Evolutionary conservation across 2,113 vertebrate species (phyloP).

Genomic region (Ciconia maguari): DNA sequence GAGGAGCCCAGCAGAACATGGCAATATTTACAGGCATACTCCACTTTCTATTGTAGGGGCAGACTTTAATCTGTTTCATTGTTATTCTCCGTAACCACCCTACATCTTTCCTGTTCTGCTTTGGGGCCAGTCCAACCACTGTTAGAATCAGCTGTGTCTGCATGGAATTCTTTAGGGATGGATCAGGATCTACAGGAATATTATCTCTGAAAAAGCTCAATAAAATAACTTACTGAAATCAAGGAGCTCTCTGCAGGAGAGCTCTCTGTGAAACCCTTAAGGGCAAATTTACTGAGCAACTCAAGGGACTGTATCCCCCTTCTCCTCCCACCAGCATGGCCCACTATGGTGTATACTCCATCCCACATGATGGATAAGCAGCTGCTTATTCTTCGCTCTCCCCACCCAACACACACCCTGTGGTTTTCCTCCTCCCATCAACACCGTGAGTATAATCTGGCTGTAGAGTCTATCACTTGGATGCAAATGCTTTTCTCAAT

Average conservation of each 20-base stretch:
- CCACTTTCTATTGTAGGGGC: neutral
- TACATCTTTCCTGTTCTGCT: neutral
- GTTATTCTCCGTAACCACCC: neutral
- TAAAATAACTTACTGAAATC: neutral
- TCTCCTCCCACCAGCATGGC: neutral
- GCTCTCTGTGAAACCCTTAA: neutral
- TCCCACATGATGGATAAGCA: constrained; percentile 21
- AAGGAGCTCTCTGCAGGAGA: neutral
- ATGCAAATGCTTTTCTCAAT: neutral
- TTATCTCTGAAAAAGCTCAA: neutral
- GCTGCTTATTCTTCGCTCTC: constrained; percentile 7
- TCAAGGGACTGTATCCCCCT: neutral
- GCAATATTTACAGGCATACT: constrained; percentile 17
- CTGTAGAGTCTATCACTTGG: neutral
- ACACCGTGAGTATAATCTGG: neutral
- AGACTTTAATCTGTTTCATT: constrained; percentile 45
- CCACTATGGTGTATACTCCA: neutral
- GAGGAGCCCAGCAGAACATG: neutral
- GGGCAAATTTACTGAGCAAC: neutral
- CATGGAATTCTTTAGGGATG: neutral
- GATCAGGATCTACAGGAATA: neutral
- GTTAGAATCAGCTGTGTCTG: neutral
- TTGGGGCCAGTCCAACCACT: neutral
- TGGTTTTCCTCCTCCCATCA: constrained; percentile 34
- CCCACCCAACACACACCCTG: neutral